Evolutionary conservation across 2,888 invertebrate genomes (phyloP).

Genomic region (Hypselothyrea guttata): DNA sequence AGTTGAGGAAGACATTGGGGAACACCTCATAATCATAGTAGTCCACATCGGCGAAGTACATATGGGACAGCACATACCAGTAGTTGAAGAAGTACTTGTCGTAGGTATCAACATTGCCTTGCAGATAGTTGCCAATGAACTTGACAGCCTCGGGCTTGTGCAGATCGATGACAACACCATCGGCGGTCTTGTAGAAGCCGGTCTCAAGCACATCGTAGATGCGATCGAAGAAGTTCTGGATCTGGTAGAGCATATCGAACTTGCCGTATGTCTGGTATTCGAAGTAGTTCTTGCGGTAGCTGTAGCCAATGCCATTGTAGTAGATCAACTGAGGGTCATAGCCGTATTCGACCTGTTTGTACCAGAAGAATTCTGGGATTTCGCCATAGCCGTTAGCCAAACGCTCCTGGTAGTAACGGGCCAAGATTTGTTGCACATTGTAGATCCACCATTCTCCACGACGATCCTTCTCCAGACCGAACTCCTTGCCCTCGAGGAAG

Average conservation of each 20-base stretch:
- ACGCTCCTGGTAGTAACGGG: conserved; percentile 88
- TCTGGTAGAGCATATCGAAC: conserved; percentile 62
- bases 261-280: conserved; percentile 72
- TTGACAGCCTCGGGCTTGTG: conserved; percentile 86
- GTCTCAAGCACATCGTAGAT: conserved; percentile 83
- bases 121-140: conserved; percentile 86
- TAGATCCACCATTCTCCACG: conserved; percentile 87
- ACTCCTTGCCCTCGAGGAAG: conserved; percentile 85
- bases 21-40: conserved; percentile 60
- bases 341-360: conserved; percentile 83
- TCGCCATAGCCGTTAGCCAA: conserved; percentile 85
- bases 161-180: conserved; percentile 84
- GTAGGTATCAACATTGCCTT: conserved; percentile 83
- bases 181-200: conserved; percentile 82
- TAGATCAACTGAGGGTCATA: conserved; percentile 85
- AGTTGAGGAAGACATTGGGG: conserved; percentile 85
- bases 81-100: conserved; percentile 78
- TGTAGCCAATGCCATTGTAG: conserved; percentile 85
- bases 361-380: conserved; percentile 84
- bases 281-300: conserved; percentile 83
- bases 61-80: conserved; percentile 69
- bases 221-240: conserved; percentile 82
- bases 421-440: conserved; percentile 86
- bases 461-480: conserved; percentile 83
- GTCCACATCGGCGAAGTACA: conserved; percentile 72